Percentiles rank a stretch among this genome's conserved stretches.
phyloP scores from a whole-genome alignment of 1,140 invertebrate species.

The Drosophila serrata region DNA sequence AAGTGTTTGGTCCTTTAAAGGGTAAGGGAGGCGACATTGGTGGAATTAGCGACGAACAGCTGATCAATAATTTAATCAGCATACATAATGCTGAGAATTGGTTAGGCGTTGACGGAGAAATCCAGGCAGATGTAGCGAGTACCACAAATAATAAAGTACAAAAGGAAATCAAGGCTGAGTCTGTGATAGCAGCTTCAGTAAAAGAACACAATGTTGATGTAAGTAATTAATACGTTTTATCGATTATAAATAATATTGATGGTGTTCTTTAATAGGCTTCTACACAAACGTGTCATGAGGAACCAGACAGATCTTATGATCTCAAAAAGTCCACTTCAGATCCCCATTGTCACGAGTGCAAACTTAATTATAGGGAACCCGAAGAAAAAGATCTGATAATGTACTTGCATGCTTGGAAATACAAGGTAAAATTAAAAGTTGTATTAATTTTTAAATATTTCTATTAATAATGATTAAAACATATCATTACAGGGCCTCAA shows the following conservation, averaged over 20 bases:
- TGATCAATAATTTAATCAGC: constrained; percentile 95
- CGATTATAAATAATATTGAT: neutral
- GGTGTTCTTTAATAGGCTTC: constrained; percentile 86
- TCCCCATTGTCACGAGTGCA: constrained; percentile 96
- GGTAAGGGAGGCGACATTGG: constrained; percentile 97
- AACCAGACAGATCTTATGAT: constrained; percentile 89
- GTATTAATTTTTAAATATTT: too few species aligned
- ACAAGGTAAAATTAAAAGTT: constrained; percentile 88
- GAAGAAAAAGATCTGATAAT: constrained; percentile 96
- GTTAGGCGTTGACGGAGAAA: constrained; percentile 95
- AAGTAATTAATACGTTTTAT: neutral
- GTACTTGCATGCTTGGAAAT: constrained; percentile 98
- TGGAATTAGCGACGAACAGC: constrained; percentile 95
- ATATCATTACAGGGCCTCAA: constrained; percentile 90
- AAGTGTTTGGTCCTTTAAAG: constrained; percentile 95
- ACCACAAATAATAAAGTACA: constrained; percentile 11
- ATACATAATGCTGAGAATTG: constrained; percentile 97
- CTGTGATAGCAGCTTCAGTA: neutral
- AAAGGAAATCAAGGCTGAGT: neutral
- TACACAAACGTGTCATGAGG: constrained; percentile 92
- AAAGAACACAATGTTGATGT: neutral
- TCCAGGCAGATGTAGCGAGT: constrained; percentile 85
- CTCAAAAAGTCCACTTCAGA: constrained; percentile 92
- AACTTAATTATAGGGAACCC: constrained; percentile 95
- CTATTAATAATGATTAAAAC: constrained; percentile 5